Evolutionary conservation across 2,113 vertebrate species (phyloP).

Genomic region (Phalacrocorax carbo): DNA sequence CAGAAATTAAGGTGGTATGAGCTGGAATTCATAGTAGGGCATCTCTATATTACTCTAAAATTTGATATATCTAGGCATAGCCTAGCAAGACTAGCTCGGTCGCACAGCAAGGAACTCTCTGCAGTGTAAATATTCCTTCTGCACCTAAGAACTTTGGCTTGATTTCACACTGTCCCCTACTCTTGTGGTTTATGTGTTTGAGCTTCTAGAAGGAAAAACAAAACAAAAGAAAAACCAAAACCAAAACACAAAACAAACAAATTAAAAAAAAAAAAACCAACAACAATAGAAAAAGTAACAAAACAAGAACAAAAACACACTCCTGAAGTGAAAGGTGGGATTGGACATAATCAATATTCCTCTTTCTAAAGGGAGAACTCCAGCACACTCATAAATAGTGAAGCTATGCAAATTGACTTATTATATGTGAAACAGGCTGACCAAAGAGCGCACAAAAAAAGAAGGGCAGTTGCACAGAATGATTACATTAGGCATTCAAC

Average conservation of each 20-base stretch:
- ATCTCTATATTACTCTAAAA: background rate
- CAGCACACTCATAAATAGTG: background rate
- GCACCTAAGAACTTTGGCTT: background rate
- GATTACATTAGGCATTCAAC: background rate
- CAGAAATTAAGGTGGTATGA: background rate
- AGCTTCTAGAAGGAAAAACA: background rate
- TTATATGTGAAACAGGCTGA: background rate
- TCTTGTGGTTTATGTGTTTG: background rate
- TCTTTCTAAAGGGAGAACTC: background rate
- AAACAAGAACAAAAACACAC: background rate
- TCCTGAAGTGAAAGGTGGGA: background rate
- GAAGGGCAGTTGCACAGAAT: background rate
- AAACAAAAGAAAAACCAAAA: too few species aligned
- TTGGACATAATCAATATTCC: background rate
- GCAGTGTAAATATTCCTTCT: background rate
- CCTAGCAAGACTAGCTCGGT: background rate
- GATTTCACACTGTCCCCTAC: background rate
- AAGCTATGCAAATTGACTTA: background rate
- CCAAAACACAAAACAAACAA: too few species aligned
- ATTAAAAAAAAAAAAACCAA: background rate
- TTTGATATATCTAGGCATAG: background rate
- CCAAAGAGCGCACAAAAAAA: background rate
- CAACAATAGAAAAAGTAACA: background rate
- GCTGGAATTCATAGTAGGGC: background rate
- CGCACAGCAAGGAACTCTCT: background rate